Percentiles rank a stretch among this genome's conserved stretches.
Evolutionary conservation across 2,113 vertebrate genomes (phyloP).

Genomic region (Arenaria interpres): DNA sequence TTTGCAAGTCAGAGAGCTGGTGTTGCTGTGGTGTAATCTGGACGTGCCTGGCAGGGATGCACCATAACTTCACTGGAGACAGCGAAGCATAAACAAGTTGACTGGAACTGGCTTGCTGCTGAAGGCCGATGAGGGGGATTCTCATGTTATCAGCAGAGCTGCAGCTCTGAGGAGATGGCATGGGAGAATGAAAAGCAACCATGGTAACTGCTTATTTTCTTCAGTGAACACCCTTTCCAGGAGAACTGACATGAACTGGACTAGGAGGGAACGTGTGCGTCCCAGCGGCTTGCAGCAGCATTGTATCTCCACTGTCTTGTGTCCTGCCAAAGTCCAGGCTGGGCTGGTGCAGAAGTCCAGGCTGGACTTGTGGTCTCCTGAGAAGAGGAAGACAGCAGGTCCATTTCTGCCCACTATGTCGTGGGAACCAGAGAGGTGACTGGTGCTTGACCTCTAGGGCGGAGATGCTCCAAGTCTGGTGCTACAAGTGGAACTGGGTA

Average conservation of each 20-base stretch:
- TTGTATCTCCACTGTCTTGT: neutral
- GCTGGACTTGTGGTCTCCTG: neutral
- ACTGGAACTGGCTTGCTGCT: neutral
- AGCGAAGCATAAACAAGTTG: constrained; percentile 20
- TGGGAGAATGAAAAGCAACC: constrained; percentile 17
- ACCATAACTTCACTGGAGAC: neutral
- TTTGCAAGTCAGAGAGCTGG: constrained; percentile 42
- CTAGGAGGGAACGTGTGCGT: neutral
- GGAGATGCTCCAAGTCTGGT: neutral
- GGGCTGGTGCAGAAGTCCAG: neutral
- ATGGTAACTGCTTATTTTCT: constrained; percentile 16
- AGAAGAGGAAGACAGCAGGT: neutral
- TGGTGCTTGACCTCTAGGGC: neutral
- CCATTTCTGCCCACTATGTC: neutral
- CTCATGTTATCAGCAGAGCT: constrained; percentile 35
- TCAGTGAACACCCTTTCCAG: neutral
- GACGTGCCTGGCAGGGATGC: constrained; percentile 20
- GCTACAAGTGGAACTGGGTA: neutral
- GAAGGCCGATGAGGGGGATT: constrained; percentile 9
- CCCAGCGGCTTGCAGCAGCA: neutral
- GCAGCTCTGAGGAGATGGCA: neutral
- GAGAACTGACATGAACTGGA: neutral
- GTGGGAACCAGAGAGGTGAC: neutral
- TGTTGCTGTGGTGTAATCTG: neutral
- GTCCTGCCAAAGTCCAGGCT: neutral